Evolutionary conservation across 2,888 invertebrate species (phyloP).

Genomic region (Tholera decimalis): DNA sequence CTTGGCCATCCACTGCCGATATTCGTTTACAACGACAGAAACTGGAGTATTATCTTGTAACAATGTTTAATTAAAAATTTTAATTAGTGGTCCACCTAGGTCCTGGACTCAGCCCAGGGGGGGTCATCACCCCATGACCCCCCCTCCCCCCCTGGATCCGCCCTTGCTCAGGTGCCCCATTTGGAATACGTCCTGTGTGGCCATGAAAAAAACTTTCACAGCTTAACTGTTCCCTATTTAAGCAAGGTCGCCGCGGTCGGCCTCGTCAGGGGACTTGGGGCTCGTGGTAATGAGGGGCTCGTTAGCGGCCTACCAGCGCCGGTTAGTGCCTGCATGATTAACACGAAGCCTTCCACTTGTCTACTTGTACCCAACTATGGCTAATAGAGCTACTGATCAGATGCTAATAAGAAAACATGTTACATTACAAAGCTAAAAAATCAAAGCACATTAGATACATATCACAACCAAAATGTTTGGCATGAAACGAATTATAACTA

Average conservation of each 20-base stretch:
- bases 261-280: slow-evolving; percentile 15
- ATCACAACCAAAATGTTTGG: too few relatives aligned
- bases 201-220: slow-evolving; percentile 8
- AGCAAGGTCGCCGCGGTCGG: slow-evolving; percentile 10
- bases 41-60: too few relatives aligned
- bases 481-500: too few relatives aligned
- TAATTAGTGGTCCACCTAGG: too few relatives aligned
- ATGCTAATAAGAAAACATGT: background rate
- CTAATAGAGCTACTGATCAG: slow-evolving; percentile 21
- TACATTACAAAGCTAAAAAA: background rate
- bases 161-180: too few relatives aligned
- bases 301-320: slow-evolving; percentile 55
- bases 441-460: background rate
- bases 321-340: slow-evolving; percentile 51
- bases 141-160: too few relatives aligned
- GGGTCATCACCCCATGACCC: too few relatives aligned
- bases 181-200: too few relatives aligned
- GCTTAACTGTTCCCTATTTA: slow-evolving; percentile 3
- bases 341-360: slow-evolving; percentile 33
- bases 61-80: too few relatives aligned
- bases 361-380: slow-evolving; percentile 16
- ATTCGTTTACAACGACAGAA: too few relatives aligned
- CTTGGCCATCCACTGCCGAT: too few relatives aligned
- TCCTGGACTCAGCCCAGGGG: too few relatives aligned
- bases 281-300: slow-evolving; percentile 55